phyloP scores from a whole-genome alignment of 1,140 invertebrate genomes.

The Popillia japonica region DNA sequence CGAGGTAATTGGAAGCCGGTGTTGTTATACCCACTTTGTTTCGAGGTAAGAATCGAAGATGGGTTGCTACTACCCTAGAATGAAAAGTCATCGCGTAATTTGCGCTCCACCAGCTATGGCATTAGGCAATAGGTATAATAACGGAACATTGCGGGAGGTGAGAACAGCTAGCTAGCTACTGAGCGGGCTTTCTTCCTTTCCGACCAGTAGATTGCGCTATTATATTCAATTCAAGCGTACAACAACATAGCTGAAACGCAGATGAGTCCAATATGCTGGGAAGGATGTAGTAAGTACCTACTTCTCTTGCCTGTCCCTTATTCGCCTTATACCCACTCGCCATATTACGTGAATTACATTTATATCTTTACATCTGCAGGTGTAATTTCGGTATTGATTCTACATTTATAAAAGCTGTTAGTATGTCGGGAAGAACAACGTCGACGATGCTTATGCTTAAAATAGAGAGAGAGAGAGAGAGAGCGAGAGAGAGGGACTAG shows the following conservation, averaged over 20 bases:
- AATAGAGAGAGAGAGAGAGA: neutral
- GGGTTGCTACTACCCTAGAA: no score
- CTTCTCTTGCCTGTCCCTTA: neutral
- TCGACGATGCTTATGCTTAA: neutral
- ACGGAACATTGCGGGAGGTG: no score
- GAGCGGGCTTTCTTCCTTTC: no score
- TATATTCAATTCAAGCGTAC: conserved; percentile 22
- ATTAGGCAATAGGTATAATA: no score
- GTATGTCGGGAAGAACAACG: neutral
- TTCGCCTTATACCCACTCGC: neutral
- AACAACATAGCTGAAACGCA: conserved; percentile 1
- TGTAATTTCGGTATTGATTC: conserved; percentile 36
- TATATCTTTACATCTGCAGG: conserved; percentile 38
- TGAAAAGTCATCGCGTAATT: no score
- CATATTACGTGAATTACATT: conserved; percentile 33
- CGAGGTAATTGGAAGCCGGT: no score
- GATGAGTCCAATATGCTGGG: conserved; percentile 19
- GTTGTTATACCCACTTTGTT: no score
- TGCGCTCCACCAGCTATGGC: no score
- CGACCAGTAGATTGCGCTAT: neutral
- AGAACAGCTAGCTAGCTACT: no score
- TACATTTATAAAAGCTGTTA: neutral
- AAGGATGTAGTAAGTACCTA: neutral
- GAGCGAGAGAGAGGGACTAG: neutral
- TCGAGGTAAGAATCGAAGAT: no score